A percentile compares a stretch with the other conserved stretches of the same genome.
Evolutionary conservation across 2,888 invertebrate species (phyloP).

Genomic region (Keiferia lycopersicella): DNA sequence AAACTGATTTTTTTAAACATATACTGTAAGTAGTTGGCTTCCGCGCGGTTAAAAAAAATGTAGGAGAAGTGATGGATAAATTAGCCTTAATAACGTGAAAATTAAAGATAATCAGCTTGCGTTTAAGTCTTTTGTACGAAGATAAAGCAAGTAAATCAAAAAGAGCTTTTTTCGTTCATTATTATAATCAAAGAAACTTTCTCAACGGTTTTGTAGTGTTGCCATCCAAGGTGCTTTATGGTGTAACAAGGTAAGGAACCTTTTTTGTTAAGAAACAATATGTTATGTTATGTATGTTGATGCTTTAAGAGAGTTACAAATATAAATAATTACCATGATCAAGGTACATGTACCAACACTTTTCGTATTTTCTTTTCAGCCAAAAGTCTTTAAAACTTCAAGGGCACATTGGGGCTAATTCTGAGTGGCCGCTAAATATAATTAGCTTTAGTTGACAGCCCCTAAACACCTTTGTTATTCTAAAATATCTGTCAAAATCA

Average conservation of each 20-base stretch:
- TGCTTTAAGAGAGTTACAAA: too few relatives aligned
- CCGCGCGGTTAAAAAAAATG: not conserved
- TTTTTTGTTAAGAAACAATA: too few relatives aligned
- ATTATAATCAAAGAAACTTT: not conserved
- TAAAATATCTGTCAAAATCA: too few relatives aligned
- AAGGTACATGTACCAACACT: too few relatives aligned
- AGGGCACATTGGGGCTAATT: too few relatives aligned
- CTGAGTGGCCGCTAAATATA: too few relatives aligned
- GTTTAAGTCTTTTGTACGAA: constrained; percentile 11
- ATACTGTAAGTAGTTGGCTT: not conserved
- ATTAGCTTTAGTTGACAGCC: too few relatives aligned
- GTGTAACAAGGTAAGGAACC: too few relatives aligned
- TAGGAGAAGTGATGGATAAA: not conserved
- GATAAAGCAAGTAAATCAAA: not conserved
- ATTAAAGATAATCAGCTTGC: not conserved
- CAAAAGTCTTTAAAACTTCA: not conserved
- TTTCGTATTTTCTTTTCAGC: constrained; percentile 7
- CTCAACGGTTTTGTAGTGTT: not conserved
- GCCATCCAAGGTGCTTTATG: not conserved
- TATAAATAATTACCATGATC: too few relatives aligned
- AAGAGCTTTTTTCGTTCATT: not conserved
- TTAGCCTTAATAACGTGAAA: not conserved
- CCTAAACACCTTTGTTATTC: too few relatives aligned
- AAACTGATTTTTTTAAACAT: constrained; percentile 26
- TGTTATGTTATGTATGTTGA: too few relatives aligned